phyloP scores from a whole-genome alignment of 1,140 invertebrate genomes.

The Augochlora pura region DNA sequence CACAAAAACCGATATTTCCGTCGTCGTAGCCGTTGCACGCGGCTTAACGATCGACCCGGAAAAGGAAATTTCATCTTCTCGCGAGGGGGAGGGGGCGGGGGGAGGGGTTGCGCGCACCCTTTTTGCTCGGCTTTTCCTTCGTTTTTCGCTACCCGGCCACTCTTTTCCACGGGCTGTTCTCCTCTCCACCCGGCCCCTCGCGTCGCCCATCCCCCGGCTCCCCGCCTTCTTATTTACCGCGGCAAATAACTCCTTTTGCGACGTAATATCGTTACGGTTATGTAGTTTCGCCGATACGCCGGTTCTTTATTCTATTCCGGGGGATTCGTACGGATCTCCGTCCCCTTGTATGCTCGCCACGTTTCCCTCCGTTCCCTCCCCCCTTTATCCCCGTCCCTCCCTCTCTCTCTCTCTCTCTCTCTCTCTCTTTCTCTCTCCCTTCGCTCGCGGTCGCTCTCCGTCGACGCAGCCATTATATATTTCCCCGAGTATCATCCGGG shows the following conservation, averaged over 20 bases:
- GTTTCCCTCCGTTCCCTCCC: slow-evolving; percentile 17
- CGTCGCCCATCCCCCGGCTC: neutral
- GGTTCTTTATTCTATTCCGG: slow-evolving; percentile 47
- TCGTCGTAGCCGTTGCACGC: slow-evolving; percentile 44
- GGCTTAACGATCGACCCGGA: slow-evolving; percentile 58
- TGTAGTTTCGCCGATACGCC: slow-evolving; percentile 49
- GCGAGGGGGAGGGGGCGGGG: too few species aligned
- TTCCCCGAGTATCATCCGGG: slow-evolving; percentile 27
- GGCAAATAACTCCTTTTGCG: slow-evolving; percentile 53
- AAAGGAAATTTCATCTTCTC: slow-evolving; percentile 63
- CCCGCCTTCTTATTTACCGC: slow-evolving; percentile 46
- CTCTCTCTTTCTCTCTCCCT: too few species aligned
- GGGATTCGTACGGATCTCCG: slow-evolving; percentile 34
- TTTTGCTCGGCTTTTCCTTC: slow-evolving; percentile 35
- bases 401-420: too few species aligned
- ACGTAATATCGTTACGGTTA: slow-evolving; percentile 57
- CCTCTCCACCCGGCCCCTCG: neutral
- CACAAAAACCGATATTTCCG: slow-evolving; percentile 63
- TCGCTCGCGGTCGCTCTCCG: too few species aligned
- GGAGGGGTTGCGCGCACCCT: too few species aligned
- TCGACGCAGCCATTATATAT: neutral
- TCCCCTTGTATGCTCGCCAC: slow-evolving; percentile 35
- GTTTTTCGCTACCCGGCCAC: slow-evolving; percentile 18
- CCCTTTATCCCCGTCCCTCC: neutral
- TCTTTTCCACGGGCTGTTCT: neutral